Conservation (phyloP, 2,888 invertebrate genomes). For the Catocala nupta region DNA sequence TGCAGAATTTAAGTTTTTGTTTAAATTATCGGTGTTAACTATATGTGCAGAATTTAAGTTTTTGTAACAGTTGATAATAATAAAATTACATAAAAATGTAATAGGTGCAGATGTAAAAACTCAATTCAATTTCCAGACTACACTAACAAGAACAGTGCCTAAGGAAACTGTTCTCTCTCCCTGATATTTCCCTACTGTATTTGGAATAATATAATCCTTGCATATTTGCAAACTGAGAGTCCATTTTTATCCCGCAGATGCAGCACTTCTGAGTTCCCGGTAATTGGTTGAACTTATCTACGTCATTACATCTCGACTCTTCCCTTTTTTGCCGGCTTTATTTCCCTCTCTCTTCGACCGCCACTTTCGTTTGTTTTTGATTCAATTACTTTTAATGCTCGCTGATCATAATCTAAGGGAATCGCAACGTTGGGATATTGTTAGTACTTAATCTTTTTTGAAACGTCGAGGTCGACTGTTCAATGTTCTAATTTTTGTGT, state of each 20-base stretch:
- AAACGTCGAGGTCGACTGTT: slow-evolving; percentile 39
- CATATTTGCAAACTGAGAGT: slow-evolving; percentile 76
- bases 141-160: slow-evolving; percentile 44
- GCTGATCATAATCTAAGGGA: slow-evolving; percentile 64
- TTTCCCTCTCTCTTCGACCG: slow-evolving; percentile 75
- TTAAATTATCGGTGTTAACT: no score
- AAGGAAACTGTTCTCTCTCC: slow-evolving; percentile 57
- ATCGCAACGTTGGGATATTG: slow-evolving; percentile 61
- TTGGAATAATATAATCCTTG: slow-evolving; percentile 71
- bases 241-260: slow-evolving; percentile 82
- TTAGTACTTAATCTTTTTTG: slow-evolving; percentile 57
- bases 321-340: slow-evolving; percentile 77
- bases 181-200: slow-evolving; percentile 52
- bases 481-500: slow-evolving; percentile 32
- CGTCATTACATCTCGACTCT: slow-evolving; percentile 85
- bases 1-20: no score
- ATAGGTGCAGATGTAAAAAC: slow-evolving; percentile 11
- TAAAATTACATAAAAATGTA: no score
- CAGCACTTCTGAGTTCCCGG: slow-evolving; percentile 79
- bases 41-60: no score
- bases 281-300: slow-evolving; percentile 86
- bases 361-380: slow-evolving; percentile 83
- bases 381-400: slow-evolving; percentile 82
- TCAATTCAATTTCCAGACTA: slow-evolving; percentile 23
- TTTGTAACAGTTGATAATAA: no score